Percentiles rank a stretch among this genome's conserved stretches.
phyloP scores from a whole-genome alignment of 2,888 invertebrate genomes.

The Brenthis daphne region DNA sequence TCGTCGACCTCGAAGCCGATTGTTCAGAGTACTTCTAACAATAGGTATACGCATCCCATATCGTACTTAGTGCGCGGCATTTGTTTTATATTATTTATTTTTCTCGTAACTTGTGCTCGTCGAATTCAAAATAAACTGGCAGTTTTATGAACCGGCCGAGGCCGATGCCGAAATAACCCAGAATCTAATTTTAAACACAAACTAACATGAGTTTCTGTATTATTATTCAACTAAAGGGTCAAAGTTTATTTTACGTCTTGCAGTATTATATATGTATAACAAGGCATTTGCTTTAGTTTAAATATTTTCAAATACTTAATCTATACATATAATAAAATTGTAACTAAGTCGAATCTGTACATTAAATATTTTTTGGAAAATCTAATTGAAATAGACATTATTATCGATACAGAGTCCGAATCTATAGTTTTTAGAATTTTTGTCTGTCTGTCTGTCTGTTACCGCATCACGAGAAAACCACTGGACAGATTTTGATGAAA shows the following conservation, averaged over 20 bases:
- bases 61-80: constrained; percentile 39
- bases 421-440: no score
- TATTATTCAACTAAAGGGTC: constrained; percentile 17
- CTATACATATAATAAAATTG: no score
- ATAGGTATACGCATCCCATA: constrained; percentile 42
- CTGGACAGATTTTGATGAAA: no score
- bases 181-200: constrained; percentile 42
- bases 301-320: neutral
- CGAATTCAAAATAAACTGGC: constrained; percentile 68
- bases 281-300: neutral
- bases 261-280: neutral
- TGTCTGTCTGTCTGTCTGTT: no score
- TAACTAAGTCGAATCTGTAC: no score
- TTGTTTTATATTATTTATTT: constrained; percentile 53
- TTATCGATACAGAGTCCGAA: no score
- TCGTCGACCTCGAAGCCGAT: constrained; percentile 48
- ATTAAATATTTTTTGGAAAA: no score
- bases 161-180: constrained; percentile 56
- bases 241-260: constrained; percentile 14
- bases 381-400: no score
- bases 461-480: no score
- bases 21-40: constrained; percentile 41
- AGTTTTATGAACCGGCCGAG: constrained; percentile 66
- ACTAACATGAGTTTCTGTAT: constrained; percentile 31
- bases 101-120: constrained; percentile 58